A percentile compares a stretch with the other conserved stretches of the same genome.
Conservation (phyloP, 2,797 vertebrate species). For the Echeneis naucrates region DNA sequence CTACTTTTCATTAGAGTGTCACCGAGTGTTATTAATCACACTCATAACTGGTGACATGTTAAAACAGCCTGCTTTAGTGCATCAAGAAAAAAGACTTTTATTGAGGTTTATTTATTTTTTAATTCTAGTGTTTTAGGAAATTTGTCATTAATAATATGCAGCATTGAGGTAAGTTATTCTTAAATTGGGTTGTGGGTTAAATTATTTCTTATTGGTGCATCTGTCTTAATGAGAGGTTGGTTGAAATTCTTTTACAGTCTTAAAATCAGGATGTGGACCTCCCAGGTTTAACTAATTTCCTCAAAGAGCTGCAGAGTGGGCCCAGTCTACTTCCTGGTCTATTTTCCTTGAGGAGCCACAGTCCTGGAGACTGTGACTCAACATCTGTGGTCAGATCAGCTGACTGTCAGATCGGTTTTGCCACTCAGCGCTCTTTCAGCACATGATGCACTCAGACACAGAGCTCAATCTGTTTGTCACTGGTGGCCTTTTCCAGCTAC, state of each 20-base stretch:
- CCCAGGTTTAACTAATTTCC: neutral
- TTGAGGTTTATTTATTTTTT: too few species aligned
- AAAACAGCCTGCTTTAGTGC: too few species aligned
- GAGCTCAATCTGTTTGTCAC: constrained; percentile 70
- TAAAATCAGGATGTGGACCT: neutral
- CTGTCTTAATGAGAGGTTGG: neutral
- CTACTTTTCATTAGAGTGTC: neutral
- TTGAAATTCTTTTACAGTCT: neutral
- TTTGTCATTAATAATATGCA: neutral
- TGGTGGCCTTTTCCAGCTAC: constrained; percentile 37
- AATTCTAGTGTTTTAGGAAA: too few species aligned
- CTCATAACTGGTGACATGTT: too few species aligned
- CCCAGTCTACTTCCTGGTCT: constrained; percentile 14
- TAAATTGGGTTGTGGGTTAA: too few species aligned
- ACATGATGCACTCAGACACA: constrained; percentile 75
- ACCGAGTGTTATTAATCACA: neutral
- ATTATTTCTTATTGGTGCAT: too few species aligned
- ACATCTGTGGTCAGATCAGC: constrained; percentile 68
- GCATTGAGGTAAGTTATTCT: too few species aligned
- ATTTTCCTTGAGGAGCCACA: constrained; percentile 29
- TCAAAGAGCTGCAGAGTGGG: constrained; percentile 7
- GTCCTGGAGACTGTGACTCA: constrained; percentile 61
- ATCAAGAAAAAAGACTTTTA: too few species aligned
- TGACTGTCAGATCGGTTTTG: constrained; percentile 76
- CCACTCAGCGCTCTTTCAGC: constrained; percentile 68